phyloP scores from a whole-genome alignment of 2,888 invertebrate genomes.

The Celastrina argiolus region DNA sequence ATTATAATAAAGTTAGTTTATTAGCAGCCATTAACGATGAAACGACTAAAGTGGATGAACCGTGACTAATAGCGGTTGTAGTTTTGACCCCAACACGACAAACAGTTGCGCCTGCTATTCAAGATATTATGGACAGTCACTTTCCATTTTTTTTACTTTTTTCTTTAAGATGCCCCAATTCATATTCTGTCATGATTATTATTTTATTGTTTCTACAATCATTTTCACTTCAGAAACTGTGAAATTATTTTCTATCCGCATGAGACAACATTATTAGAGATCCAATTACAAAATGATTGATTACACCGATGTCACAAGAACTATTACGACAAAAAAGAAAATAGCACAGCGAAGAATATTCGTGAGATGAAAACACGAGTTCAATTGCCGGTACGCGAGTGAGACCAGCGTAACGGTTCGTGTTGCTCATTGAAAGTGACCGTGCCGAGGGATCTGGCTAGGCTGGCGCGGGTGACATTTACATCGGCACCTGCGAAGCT shows the following conservation, averaged over 20 bases:
- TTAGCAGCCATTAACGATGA: conserved; percentile 5
- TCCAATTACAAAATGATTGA: conserved; percentile 9
- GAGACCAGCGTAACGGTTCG: background rate
- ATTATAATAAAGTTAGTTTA: conserved; percentile 2
- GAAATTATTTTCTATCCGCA: conserved; percentile 13
- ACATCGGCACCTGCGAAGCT: conserved; percentile 59
- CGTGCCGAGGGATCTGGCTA: conserved; percentile 31
- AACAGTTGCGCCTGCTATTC: background rate
- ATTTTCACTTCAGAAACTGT: background rate
- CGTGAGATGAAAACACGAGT: conserved; percentile 25
- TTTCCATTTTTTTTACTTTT: background rate
- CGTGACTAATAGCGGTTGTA: conserved; percentile 1
- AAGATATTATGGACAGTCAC: background rate
- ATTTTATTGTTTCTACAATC: background rate
- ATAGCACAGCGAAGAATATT: background rate
- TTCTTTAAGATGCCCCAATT: background rate
- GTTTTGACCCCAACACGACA: background rate
- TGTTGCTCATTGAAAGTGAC: background rate
- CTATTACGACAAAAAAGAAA: conserved; percentile 10
- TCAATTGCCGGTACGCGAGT: conserved; percentile 8
- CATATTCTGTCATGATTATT: background rate
- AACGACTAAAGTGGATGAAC: conserved; percentile 5
- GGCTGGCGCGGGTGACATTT: conserved; percentile 53
- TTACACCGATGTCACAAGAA: conserved; percentile 40
- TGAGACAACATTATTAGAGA: conserved; percentile 18